These are phyloP conservation scores for Mustelus asterias DNA, from an alignment of 2,113 vertebrate species.

Conservation along the genomic window DNA sequence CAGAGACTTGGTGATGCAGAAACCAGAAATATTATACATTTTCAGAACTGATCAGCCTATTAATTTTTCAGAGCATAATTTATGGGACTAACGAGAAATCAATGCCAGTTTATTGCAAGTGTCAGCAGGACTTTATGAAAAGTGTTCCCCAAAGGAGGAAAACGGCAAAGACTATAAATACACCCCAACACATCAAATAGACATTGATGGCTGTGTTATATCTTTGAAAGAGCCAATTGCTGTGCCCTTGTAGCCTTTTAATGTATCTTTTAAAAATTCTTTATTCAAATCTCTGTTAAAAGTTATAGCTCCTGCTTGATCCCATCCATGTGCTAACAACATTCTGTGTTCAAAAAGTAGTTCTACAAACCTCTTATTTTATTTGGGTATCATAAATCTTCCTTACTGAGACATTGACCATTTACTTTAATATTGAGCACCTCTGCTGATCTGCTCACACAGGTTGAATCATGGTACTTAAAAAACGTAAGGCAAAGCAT, in stretches of 20 bases:
- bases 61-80: not conserved
- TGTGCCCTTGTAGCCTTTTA: not conserved
- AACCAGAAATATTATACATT: not conserved
- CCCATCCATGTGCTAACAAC: not conserved
- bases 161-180: not conserved
- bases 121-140: not conserved
- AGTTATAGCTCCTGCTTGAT: not conserved
- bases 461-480: not conserved
- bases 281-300: not conserved
- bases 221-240: not conserved
- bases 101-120: not conserved
- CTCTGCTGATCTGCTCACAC: not conserved
- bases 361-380: not conserved
- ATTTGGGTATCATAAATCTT: not conserved
- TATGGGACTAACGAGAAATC: not conserved
- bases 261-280: not conserved
- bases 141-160: not conserved
- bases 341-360: not conserved
- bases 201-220: not conserved
- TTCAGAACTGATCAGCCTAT: not conserved
- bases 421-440: not conserved
- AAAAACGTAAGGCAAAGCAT: not conserved
- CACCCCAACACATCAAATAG: not conserved
- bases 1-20: not conserved
- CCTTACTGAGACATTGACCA: not conserved